phyloP scores from a whole-genome alignment of 2,888 invertebrate species.

The Coelinius sp. region DNA sequence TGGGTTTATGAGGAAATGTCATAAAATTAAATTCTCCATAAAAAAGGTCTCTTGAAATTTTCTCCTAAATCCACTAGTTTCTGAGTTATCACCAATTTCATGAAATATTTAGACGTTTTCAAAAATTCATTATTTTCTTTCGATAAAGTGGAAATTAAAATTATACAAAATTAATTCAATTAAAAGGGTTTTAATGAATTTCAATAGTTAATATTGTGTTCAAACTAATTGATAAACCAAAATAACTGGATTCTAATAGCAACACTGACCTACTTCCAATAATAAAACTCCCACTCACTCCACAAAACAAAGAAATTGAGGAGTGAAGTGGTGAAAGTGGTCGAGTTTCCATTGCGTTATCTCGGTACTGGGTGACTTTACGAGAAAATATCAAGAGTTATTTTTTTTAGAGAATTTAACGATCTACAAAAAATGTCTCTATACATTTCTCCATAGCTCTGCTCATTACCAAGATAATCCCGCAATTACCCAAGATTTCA shows the following conservation, averaged over 20 bases:
- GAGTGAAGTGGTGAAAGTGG: slow-evolving; percentile 1
- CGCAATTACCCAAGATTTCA: too few relatives aligned
- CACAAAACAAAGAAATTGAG: slow-evolving; percentile 4
- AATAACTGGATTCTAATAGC: background rate
- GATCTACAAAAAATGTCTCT: background rate
- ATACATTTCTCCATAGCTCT: background rate
- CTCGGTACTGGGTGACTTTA: background rate
- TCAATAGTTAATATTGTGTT: background rate
- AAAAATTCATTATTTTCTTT: too few relatives aligned
- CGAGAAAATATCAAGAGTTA: background rate
- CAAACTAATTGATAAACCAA: background rate
- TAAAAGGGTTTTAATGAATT: too few relatives aligned
- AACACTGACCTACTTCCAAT: slow-evolving; percentile 9
- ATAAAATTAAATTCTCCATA: too few relatives aligned
- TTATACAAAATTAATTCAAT: too few relatives aligned
- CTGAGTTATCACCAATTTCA: too few relatives aligned
- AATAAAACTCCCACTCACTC: background rate
- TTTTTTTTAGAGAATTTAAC: background rate
- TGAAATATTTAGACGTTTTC: too few relatives aligned
- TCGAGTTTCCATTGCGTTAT: background rate
- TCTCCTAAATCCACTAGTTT: too few relatives aligned
- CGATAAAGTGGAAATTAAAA: too few relatives aligned
- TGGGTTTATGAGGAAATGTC: too few relatives aligned
- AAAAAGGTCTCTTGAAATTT: too few relatives aligned
- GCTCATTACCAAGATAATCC: background rate